Base-by-base conservation (phyloP, 2,888 invertebrate species). In the Druceiella hillmani region DNA sequence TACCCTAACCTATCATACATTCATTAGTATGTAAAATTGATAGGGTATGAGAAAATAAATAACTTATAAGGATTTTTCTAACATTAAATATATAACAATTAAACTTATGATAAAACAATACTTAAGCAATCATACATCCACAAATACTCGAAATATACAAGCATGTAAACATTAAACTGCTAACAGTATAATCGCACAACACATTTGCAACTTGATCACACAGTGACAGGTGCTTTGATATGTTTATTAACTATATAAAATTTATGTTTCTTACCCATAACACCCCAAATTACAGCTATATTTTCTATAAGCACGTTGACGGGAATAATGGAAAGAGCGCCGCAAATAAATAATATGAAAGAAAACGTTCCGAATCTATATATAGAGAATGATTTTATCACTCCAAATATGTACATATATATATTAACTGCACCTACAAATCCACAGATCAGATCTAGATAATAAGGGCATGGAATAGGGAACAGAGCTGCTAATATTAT, bases 391-490 rank as follows among this genome's bases (percentile, higher is more conserved):
- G 94, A 94, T 62, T 94, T 95, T 35, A 94, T 79, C n/a, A 94
- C 94, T 45, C 97, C 97, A 65, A 94, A 97, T 45, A 95, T 81
- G 62, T 95, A 97, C 94, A 97, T 95, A 63, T 97, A 97, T 57
- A 94, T 87, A 62, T 89, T 94, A 40, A 94, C 87, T 43, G 90
- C 93, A 45, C 87, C 94, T 52, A 91, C 87, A 58, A 93, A 94
- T 38, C 89, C 87, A 65, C 91, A 90, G 16, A 89, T 57, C 52
- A 92, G 80, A 60, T 95, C 92, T 55, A 95, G 78, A 29, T 83
- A 48, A 40, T 84, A 79, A 42, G 87, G 87, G 66, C 88, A 91
- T 2, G 80, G 90, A 61, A 86, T 94, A 17, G 95, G 95, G 62
- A 84, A 92, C 20, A 89, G 60, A 16, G 80, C 83, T 26, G 90